Conservation (phyloP, 2,113 vertebrate genomes). For the Ciconia maguari region DNA sequence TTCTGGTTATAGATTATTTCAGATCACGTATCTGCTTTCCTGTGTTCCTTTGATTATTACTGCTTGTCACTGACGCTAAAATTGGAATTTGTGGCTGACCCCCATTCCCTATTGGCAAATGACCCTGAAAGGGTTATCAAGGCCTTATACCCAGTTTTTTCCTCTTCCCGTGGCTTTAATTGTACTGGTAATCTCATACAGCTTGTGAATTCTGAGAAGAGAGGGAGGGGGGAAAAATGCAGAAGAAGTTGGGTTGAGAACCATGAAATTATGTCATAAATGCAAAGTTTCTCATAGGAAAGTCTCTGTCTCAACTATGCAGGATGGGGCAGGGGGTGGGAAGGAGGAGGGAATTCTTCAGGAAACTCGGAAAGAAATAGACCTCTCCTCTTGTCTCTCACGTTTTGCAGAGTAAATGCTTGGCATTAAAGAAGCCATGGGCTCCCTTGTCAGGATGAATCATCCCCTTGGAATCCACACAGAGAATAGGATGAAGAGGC, state of each 20-base stretch:
- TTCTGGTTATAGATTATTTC: constrained; percentile 74
- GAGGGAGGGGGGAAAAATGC: not conserved
- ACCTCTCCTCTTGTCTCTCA: constrained; percentile 57
- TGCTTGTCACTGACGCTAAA: constrained; percentile 73
- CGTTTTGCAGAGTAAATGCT: constrained; percentile 56
- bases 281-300: constrained; percentile 80
- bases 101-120: constrained; percentile 69
- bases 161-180: constrained; percentile 86
- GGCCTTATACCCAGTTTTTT: constrained; percentile 80
- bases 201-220: constrained; percentile 90
- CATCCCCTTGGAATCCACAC: constrained; percentile 69
- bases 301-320: constrained; percentile 60
- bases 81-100: constrained; percentile 76
- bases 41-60: constrained; percentile 78
- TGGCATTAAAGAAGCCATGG: constrained; percentile 55
- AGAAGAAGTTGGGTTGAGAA: constrained; percentile 45
- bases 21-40: constrained; percentile 79
- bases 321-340: not conserved
- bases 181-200: constrained; percentile 86
- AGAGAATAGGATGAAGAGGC: constrained; percentile 49
- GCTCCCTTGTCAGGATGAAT: constrained; percentile 73
- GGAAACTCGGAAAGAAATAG: constrained; percentile 50
- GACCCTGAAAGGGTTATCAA: constrained; percentile 90
- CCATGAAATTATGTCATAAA: constrained; percentile 63
- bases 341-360: constrained; percentile 51